Conservation (phyloP, 2,888 invertebrate species). For the Quadroppia sp. region DNA sequence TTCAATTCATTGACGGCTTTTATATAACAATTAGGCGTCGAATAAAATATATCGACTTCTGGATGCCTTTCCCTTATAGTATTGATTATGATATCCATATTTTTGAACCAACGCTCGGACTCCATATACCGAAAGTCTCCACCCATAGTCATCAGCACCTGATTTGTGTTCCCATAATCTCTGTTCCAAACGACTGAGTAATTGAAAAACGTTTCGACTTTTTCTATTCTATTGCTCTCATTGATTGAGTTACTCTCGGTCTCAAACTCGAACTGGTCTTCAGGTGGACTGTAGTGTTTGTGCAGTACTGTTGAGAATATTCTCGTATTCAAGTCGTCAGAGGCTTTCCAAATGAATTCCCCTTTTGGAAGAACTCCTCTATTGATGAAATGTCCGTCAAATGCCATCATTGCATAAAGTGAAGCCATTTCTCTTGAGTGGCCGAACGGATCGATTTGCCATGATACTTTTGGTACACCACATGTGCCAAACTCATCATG, state of each 20-base stretch:
- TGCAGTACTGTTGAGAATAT: conserved; percentile 15
- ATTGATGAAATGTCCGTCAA: conserved; percentile 63
- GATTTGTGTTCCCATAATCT: conserved; percentile 23
- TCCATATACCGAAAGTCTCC: conserved; percentile 37
- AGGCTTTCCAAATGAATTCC: conserved; percentile 56
- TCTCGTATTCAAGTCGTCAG: conserved; percentile 62
- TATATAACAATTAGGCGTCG: conserved; percentile 58
- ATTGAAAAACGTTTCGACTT: neutral
- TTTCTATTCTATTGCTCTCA: neutral
- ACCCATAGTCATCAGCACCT: conserved; percentile 38
- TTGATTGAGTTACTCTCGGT: neutral
- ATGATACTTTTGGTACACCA: conserved; percentile 60
- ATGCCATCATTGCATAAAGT: conserved; percentile 67
- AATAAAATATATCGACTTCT: conserved; percentile 61
- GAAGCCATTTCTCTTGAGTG: conserved; percentile 81
- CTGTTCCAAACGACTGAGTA: neutral
- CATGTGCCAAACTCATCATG: conserved; percentile 62
- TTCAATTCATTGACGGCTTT: neutral
- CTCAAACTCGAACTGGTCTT: conserved; percentile 36
- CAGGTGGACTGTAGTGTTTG: conserved; percentile 16
- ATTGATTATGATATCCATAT: conserved; percentile 79
- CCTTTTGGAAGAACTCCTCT: conserved; percentile 66
- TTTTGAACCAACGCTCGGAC: conserved; percentile 66
- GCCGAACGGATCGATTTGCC: conserved; percentile 76
- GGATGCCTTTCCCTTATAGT: conserved; percentile 57